These are phyloP conservation scores for Maccullochella peelii DNA, from an alignment of 2,113 vertebrate species.

Conservation along the genomic window DNA sequence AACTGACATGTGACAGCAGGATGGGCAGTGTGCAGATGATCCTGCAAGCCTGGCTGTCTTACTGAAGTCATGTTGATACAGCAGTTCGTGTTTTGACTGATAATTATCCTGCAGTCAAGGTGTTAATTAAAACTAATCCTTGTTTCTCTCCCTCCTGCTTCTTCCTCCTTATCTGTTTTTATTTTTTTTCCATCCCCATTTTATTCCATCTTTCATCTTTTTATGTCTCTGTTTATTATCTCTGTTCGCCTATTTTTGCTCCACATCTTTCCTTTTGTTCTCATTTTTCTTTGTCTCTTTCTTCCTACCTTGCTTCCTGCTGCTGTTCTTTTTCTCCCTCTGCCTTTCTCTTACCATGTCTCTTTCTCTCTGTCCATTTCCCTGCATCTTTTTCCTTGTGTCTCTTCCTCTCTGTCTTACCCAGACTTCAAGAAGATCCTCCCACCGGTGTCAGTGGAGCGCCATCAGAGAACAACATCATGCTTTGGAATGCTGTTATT, in stretches of 20 bases:
- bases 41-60: not conserved
- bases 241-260: not conserved
- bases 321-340: not conserved
- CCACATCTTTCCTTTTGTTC: not conserved
- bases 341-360: not conserved
- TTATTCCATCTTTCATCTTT: not conserved
- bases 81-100: constrained; percentile 56
- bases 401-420: constrained; percentile 16
- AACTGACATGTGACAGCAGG: constrained; percentile 29
- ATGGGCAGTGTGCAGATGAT: constrained; percentile 24
- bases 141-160: not conserved
- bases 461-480: constrained; percentile 99
- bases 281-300: not conserved
- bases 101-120: constrained; percentile 53
- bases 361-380: not conserved
- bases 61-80: constrained; percentile 52
- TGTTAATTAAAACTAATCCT: constrained; percentile 48
- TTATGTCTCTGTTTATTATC: not conserved
- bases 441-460: constrained; percentile 98
- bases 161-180: not conserved
- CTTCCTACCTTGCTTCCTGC: not conserved
- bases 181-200: not conserved
- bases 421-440: constrained; percentile 98
- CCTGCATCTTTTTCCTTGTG: not conserved
- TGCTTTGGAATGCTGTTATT: constrained; percentile 99